phyloP scores from a whole-genome alignment of 1,140 invertebrate genomes.

The Ceratina japonica region DNA sequence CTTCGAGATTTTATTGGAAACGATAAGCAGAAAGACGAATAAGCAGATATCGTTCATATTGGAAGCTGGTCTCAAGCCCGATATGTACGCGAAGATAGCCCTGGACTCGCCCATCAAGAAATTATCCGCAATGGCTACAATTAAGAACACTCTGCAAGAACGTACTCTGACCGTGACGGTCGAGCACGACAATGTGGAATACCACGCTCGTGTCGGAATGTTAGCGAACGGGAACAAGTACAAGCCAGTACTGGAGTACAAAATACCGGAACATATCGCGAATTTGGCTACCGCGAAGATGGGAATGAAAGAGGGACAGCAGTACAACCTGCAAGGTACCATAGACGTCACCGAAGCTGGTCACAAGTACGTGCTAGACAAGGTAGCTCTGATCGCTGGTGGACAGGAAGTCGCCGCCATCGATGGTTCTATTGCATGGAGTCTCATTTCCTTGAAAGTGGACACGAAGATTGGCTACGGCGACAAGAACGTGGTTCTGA shows the following conservation, averaged over 20 bases:
- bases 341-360: slow-evolving; percentile 79
- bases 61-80: slow-evolving; percentile 78
- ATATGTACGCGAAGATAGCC: slow-evolving; percentile 79
- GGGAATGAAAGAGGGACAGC: slow-evolving; percentile 70
- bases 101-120: slow-evolving; percentile 83
- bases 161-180: slow-evolving; percentile 79
- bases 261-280: slow-evolving; percentile 80
- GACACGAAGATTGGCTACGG: slow-evolving; percentile 81
- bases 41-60: slow-evolving; percentile 81
- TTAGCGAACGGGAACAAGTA: slow-evolving; percentile 82
- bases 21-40: slow-evolving; percentile 83
- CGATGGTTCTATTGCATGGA: slow-evolving; percentile 79
- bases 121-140: slow-evolving; percentile 77
- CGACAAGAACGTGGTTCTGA: slow-evolving; percentile 77
- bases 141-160: slow-evolving; percentile 81
- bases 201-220: slow-evolving; percentile 83
- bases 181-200: slow-evolving; percentile 81
- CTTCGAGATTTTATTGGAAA: slow-evolving; percentile 85
- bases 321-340: slow-evolving; percentile 80
- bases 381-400: slow-evolving; percentile 79
- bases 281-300: slow-evolving; percentile 67
- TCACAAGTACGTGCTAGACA: slow-evolving; percentile 81
- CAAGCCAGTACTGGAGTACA: slow-evolving; percentile 85
- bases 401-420: slow-evolving; percentile 76
- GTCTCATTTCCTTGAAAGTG: slow-evolving; percentile 70